These are phyloP conservation scores for Tenthredo amoena DNA, from an alignment of 2,888 invertebrate genomes.

Conservation along the genomic window DNA sequence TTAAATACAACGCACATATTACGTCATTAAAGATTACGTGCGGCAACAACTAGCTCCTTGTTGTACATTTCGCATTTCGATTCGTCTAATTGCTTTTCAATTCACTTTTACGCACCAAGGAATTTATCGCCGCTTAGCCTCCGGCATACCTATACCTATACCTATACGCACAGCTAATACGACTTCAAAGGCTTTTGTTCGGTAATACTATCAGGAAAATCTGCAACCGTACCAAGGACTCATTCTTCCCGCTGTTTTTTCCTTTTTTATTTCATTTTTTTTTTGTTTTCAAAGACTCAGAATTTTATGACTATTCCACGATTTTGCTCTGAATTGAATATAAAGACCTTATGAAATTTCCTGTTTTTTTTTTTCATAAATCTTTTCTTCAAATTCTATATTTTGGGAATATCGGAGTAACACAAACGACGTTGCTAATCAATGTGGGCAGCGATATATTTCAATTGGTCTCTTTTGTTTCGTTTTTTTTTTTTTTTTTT, in stretches of 20 bases:
- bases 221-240: not conserved
- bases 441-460: too few species aligned
- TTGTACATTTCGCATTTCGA: not conserved
- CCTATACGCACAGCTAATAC: not conserved
- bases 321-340: not conserved
- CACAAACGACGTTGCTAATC: too few species aligned
- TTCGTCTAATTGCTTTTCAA: not conserved
- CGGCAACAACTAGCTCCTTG: not conserved
- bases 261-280: not conserved
- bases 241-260: not conserved
- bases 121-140: not conserved
- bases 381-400: not conserved
- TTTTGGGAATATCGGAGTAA: too few species aligned
- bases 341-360: too few species aligned
- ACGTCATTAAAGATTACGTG: not conserved
- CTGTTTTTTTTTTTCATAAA: too few species aligned
- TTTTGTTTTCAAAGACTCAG: not conserved
- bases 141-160: not conserved
- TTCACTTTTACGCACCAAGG: constrained; percentile 2
- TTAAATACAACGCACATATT: not conserved
- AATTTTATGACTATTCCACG: not conserved
- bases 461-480: too few species aligned
- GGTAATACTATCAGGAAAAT: not conserved
- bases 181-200: not conserved
- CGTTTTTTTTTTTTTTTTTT: too few species aligned